These are phyloP conservation scores for Drosophila suboccidentalis DNA, from an alignment of 2,888 invertebrate species.

Conservation along the genomic window DNA sequence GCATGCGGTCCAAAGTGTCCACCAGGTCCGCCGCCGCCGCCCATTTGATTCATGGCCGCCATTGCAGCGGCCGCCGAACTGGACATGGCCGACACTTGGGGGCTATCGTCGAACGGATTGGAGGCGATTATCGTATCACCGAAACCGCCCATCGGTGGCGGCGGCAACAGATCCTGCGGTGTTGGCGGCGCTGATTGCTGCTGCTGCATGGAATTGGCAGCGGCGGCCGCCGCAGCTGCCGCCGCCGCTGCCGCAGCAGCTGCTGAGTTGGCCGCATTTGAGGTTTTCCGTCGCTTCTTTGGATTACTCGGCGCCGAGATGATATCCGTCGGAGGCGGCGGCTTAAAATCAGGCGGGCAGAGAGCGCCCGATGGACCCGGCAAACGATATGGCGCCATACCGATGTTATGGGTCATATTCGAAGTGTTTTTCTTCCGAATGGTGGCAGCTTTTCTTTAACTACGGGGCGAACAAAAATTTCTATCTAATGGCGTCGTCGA, in stretches of 20 bases:
- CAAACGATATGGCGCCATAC: slow-evolving; percentile 93
- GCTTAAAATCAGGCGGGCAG: slow-evolving; percentile 91
- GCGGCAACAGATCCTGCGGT: slow-evolving; percentile 91
- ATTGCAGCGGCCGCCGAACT: slow-evolving; percentile 86
- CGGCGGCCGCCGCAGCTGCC: slow-evolving; percentile 84
- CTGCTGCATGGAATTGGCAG: slow-evolving; percentile 87
- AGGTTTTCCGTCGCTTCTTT: slow-evolving; percentile 94
- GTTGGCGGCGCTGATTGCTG: slow-evolving; percentile 90
- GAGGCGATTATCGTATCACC: slow-evolving; percentile 97
- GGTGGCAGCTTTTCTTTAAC: slow-evolving; percentile 83
- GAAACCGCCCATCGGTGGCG: slow-evolving; percentile 94
- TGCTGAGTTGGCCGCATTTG: slow-evolving; percentile 88
- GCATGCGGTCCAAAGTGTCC: slow-evolving; percentile 81
- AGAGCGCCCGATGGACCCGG: slow-evolving; percentile 88
- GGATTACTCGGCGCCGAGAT: slow-evolving; percentile 93
- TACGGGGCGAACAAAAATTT: slow-evolving; percentile 64
- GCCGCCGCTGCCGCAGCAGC: slow-evolving; percentile 86
- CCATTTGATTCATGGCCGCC: slow-evolving; percentile 89
- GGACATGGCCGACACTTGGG: slow-evolving; percentile 87
- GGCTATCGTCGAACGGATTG: slow-evolving; percentile 97
- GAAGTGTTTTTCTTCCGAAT: slow-evolving; percentile 85
- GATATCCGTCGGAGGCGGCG: slow-evolving; percentile 89
- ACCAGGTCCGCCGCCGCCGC: slow-evolving; percentile 71
- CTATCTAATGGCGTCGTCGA: slow-evolving; percentile 70
- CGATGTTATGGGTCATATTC: slow-evolving; percentile 92